These are phyloP conservation scores for Pangasianodon gigas DNA, from an alignment of 2,113 vertebrate species.

Conservation along the genomic window DNA sequence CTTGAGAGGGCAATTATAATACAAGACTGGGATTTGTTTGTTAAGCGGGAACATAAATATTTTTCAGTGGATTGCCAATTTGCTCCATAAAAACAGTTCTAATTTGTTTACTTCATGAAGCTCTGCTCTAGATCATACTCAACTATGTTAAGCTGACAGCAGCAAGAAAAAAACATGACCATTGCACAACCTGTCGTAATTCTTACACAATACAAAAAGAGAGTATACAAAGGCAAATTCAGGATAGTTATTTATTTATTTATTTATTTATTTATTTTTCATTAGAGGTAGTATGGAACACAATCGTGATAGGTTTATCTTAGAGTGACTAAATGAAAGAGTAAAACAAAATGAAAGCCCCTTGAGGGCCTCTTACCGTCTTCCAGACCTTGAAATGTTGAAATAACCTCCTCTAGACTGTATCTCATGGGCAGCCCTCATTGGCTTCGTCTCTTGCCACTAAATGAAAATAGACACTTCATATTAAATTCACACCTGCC, in stretches of 20 bases:
- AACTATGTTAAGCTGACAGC: neutral
- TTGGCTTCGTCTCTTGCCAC: conserved; percentile 61
- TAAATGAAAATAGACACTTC: conserved; percentile 47
- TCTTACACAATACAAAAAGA: neutral
- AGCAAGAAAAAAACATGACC: neutral
- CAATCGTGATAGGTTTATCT: neutral
- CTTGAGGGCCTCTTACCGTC: conserved; percentile 47
- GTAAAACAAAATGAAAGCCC: neutral
- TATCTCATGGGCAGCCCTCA: conserved; percentile 31
- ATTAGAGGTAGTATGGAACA: too few relatives aligned
- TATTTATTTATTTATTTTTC: neutral
- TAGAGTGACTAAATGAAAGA: neutral
- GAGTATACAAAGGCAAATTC: neutral
- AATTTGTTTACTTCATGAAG: conserved; percentile 16
- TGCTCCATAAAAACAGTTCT: neutral
- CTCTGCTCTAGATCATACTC: neutral
- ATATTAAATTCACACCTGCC: conserved; percentile 49
- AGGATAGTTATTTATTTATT: neutral
- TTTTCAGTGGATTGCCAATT: neutral
- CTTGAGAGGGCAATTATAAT: neutral
- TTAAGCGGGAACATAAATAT: conserved; percentile 11
- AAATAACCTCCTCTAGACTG: conserved; percentile 21
- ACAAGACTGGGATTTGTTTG: conserved; percentile 2
- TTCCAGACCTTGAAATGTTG: conserved; percentile 25
- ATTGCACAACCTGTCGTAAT: neutral